phyloP scores from a whole-genome alignment of 2,888 invertebrate genomes.

The Sericinus montela region DNA sequence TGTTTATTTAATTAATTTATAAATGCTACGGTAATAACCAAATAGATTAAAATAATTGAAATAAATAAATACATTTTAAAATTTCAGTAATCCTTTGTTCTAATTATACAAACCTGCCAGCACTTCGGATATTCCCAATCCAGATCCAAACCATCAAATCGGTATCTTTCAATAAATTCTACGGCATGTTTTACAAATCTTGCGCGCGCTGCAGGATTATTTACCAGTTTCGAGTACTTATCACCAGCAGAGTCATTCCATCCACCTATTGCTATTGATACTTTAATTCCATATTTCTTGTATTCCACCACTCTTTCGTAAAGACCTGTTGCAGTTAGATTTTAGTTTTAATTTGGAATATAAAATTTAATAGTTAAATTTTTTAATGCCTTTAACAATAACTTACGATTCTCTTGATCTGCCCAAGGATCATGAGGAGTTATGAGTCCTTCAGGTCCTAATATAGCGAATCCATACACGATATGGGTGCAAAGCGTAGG shows the following conservation, averaged over 20 bases:
- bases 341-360: background rate
- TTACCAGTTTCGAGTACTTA: conserved; percentile 92
- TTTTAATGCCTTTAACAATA: background rate
- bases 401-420: conserved; percentile 90
- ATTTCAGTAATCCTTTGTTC: too few species aligned
- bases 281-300: conserved; percentile 89
- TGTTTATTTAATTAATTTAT: too few species aligned
- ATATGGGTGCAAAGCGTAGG: conserved; percentile 94
- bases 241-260: conserved; percentile 97
- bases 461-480: conserved; percentile 95
- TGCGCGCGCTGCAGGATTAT: conserved; percentile 84
- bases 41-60: too few species aligned
- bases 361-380: background rate
- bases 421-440: conserved; percentile 95
- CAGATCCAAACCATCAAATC: conserved; percentile 95
- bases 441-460: conserved; percentile 88
- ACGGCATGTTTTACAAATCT: conserved; percentile 87
- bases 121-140: conserved; percentile 97
- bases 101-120: conserved; percentile 82
- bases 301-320: conserved; percentile 90
- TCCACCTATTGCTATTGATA: conserved; percentile 93
- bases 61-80: too few species aligned
- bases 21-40: too few species aligned
- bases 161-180: conserved; percentile 87
- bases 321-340: conserved; percentile 79